These are phyloP conservation scores for Schrankia costaestrigalis DNA, from an alignment of 2,888 invertebrate genomes.

Conservation along the genomic window DNA sequence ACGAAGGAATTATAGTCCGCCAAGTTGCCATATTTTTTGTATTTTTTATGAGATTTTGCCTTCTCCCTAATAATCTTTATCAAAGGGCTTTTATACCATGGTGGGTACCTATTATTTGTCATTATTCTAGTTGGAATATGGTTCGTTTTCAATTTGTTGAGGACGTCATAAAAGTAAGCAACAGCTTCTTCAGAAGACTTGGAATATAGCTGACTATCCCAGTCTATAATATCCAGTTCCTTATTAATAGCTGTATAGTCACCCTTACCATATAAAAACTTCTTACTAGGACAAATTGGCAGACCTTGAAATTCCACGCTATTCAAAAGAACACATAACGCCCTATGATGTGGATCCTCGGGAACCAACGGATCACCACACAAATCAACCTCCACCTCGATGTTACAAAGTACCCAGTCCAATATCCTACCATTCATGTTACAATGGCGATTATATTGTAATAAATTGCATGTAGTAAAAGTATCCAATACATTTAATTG, in stretches of 20 bases:
- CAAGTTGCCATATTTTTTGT: no score
- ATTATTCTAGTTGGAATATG: neutral
- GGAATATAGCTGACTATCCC: no score
- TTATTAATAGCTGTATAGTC: neutral
- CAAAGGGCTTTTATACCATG: conserved; percentile 1
- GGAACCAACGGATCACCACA: no score
- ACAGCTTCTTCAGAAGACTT: no score
- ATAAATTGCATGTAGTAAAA: neutral
- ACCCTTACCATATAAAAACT: neutral
- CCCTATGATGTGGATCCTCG: neutral
- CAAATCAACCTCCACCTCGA: neutral
- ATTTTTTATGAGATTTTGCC: no score
- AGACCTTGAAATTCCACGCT: neutral
- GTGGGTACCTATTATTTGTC: neutral
- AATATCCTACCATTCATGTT: neutral
- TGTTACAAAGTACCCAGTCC: neutral
- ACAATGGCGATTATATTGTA: neutral
- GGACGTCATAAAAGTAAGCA: no score
- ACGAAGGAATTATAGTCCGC: no score
- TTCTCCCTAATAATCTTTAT: no score
- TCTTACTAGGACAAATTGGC: neutral
- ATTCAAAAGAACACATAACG: neutral
- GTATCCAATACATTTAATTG: neutral
- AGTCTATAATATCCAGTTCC: no score
- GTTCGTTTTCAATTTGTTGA: no score